Evolutionary conservation across 2,888 invertebrate genomes (phyloP), one percentile per base, ranked within the genome.

Genomic region (Andrena fulva): DNA sequence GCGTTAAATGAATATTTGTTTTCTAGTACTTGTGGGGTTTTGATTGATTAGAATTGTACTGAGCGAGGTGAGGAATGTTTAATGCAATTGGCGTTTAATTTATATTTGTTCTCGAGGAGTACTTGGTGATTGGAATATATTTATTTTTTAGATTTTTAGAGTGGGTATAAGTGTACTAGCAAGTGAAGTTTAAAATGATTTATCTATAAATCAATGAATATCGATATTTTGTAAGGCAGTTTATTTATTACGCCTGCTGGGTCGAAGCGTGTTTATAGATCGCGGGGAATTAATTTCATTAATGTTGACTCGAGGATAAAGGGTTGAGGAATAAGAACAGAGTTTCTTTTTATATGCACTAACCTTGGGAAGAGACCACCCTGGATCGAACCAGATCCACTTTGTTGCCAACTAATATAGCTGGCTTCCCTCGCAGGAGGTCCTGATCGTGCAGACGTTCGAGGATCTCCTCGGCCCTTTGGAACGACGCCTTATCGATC

Each of bases 331-430:
- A 16, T 12, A 60, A 63, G 10, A 62, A 20, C 5, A 20, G 27
- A 20, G 12, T 48, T 27, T 31, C 1, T 16, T 31, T 42, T 20
- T 29, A 3, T 48, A 2, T n/a, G 0, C 64, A 84, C 92, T 94
- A 94, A 99, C 99, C 99, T 96, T 99, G 98, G 33, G 97, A 96
- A 7, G 97, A 97, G 64, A 99, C 97, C 33, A 97, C 97, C 92
- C 98, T 96, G 92, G 98, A 97, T 89, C 99, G 95, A 48, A 98
- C 99, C 92, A 99, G 95, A 94, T 99, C 99, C 86, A 98, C 97
- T 95, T 99, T 99, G 94, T 99, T 99, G 70, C 97, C 99, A 27
- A 98, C 98, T 72, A 99, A 95, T 83, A 99, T 97, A 59, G 97
- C 97, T 0, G 98, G 97, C 88, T 97, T 95, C 35, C 96, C 95